Base-by-base conservation (phyloP, 2,888 invertebrate genomes). In the Eupithecia subfuscata region DNA sequence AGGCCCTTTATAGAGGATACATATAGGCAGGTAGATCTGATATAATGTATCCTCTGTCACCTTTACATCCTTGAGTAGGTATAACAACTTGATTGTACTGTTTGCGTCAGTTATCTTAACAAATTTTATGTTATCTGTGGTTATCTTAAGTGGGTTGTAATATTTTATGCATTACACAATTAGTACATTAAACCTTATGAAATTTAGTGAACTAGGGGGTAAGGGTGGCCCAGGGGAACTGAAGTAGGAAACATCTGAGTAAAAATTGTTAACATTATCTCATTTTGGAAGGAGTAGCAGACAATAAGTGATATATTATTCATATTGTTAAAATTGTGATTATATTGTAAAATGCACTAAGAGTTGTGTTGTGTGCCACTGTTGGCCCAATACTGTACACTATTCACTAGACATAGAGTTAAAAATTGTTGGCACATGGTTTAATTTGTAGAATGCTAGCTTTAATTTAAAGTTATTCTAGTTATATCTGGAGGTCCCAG, bases 221-320 rank as follows among this genome's bases (percentile, higher is more conserved):
- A 52, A 52, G n/a, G 52, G 9, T 56, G 9, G n/a, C 56, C 60
- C 25, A 22, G 5, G 25, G 60, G 25, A 64, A 34, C 64, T 64
- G 34, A 34, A 64, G 64, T 64, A 18, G 8, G 3, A 34, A 64
- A 8, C 18, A 56, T 30, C 30, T 8, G 8, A 64, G 69, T 75
- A 52, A 63, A 45, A 64, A 63, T 43, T 56, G 25, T n/a, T 30
- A 56, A 52, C 12, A 48, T 60, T 40, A 18, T 11, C 7, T 56
- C 67, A 5, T 52, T 45, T 34, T 16, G 6, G 9, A 12, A 72
- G n/a, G 37, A 43, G 67, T 34, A 37, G 25, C 82, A 79, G 83
- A 84, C 84, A 84, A 84, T 84, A 84, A 82, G 75, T 43, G 22
- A n/a, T 37, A 43, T 43, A 67, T 43, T 68, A 68, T 22, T 67